Evolutionary conservation across 2,113 vertebrate species (phyloP), one percentile per base, ranked within the genome.

Genomic region (Lamprotornis superbus): DNA sequence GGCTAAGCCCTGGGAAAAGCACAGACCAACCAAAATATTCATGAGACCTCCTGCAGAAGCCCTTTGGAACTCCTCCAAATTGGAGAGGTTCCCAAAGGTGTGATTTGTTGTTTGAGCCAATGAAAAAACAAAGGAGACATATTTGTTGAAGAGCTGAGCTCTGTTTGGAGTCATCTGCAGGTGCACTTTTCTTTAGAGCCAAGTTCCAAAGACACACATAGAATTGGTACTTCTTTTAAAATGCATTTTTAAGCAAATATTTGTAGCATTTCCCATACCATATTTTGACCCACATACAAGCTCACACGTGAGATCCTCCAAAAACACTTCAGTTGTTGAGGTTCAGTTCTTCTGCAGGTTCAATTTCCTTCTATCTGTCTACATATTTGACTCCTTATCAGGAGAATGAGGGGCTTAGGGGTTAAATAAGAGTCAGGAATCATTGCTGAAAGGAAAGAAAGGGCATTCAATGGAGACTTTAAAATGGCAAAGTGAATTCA

Each of bases 241-340:
- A 30, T 5, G 3, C 17, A 21, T 78, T n/a, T 40, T 30, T 78
- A 37, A 73, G 35, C 6, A 81, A 81, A 31, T 83, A 76, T 63
- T 83, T 89, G 42, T 64, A 60, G 37, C 1, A 3, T 60, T 57
- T 84, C 27, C 31, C 21, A 11, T 37, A 20, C 22, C 0, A 0
- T 65, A 14, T 52, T 94, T 65, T 73, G 50, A 81, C 15, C 7
- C 18, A 46, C 10, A 9, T 25, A 39, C 13, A 84, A 59, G 22
- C 3, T 87, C 33, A 24, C 10, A 60, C n/a, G 53, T 2, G 5
- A 44, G 9, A 27, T 11, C 8, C n/a, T 81, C 55, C 28, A 47
- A 52, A n/a, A 68, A 18, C 23, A 64, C 12, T 14, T 3, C 16
- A 24, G 9, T 18, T 89, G 25, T 1, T 3, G 2, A 40, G 11